These are phyloP conservation scores for Craterocephalus amniculus DNA, from an alignment of 2,797 vertebrate genomes.

Conservation along the genomic window DNA sequence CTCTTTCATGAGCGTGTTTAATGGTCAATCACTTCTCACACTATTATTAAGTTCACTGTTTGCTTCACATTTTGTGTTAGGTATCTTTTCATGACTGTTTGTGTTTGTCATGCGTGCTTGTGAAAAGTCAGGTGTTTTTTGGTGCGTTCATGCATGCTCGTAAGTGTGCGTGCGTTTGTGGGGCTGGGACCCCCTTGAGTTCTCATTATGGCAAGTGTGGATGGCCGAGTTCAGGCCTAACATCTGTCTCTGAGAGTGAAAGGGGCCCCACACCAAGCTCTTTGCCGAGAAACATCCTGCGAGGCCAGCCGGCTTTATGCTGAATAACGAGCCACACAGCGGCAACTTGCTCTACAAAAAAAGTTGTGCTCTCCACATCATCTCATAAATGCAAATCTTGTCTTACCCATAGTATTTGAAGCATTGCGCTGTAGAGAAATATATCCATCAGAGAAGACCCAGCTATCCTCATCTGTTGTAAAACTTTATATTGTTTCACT, in stretches of 20 bases:
- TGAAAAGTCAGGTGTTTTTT: conserved; percentile 6
- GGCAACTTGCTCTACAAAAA: conserved; percentile 4
- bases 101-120: conserved; percentile 1
- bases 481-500: background rate
- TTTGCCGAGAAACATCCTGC: conserved; percentile 39
- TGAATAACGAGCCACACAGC: conserved; percentile 29
- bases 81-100: conserved; percentile 1
- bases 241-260: conserved; percentile 75
- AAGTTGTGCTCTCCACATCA: conserved; percentile 4
- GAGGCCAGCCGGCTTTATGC: conserved; percentile 32
- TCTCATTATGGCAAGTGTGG: conserved; percentile 73
- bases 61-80: conserved; percentile 18
- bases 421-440: background rate
- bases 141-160: conserved; percentile 14
- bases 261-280: conserved; percentile 43
- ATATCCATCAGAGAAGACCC: background rate
- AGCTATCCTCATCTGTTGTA: background rate
- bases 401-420: conserved; percentile 1
- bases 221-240: conserved; percentile 52
- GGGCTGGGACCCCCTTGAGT: conserved; percentile 56
- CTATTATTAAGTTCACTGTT: conserved; percentile 51
- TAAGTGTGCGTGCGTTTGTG: background rate
- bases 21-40: conserved; percentile 61
- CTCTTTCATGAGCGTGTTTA: conserved; percentile 27
- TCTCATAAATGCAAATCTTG: background rate